Evolutionary conservation across 2,797 vertebrate species (phyloP).

Genomic region (Rhinogobio ventralis): DNA sequence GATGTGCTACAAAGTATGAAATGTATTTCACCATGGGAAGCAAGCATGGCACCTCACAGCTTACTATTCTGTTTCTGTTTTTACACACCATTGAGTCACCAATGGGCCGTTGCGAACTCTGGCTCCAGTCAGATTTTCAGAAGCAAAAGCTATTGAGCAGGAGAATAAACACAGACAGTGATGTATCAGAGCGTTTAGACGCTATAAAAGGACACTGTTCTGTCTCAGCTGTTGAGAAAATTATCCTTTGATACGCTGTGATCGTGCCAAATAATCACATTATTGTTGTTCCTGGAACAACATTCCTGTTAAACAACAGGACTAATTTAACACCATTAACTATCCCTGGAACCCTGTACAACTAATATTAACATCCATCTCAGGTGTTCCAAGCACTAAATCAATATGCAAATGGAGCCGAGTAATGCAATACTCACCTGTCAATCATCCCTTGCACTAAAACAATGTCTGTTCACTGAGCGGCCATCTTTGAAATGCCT

Average conservation of each 20-base stretch:
- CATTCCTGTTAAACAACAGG: neutral
- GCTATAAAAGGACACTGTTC: constrained; percentile 22
- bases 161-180: constrained; percentile 39
- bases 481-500: too few relatives aligned
- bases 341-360: neutral
- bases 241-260: neutral
- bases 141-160: constrained; percentile 21
- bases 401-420: neutral
- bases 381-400: neutral
- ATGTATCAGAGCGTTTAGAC: neutral
- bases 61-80: constrained; percentile 38
- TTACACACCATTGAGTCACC: constrained; percentile 37
- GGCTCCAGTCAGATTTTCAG: constrained; percentile 34
- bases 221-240: constrained; percentile 19
- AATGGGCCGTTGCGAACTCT: constrained; percentile 43
- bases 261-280: constrained; percentile 10
- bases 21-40: constrained; percentile 31
- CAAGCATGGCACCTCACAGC: constrained; percentile 18
- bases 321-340: neutral
- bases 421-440: neutral
- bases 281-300: neutral
- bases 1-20: constrained; percentile 36
- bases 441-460: neutral
- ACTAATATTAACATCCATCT: neutral
- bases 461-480: neutral